Base-by-base conservation (phyloP, 30 jellyfish, hydroid and myxozoan species). In the Chrysaora quinquecirrha region DNA sequence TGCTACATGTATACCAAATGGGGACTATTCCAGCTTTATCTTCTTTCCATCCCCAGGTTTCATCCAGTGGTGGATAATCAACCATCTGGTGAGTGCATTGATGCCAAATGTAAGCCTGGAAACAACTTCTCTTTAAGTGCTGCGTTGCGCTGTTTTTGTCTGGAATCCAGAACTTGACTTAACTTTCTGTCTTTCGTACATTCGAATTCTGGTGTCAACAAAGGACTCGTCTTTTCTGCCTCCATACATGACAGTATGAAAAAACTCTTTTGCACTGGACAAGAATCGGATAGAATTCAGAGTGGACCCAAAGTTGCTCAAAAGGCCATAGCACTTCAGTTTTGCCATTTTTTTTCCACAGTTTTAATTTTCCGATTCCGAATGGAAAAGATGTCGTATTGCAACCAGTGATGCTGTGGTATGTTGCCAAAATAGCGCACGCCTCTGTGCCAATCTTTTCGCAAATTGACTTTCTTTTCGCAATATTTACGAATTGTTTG, bases 181-280 rank as follows among this genome's bases (percentile, higher is more conserved):
- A 64, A 77, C 89, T 77, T 77, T 77, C 70, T 77, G 89, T 10
- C 70, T 77, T 77, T 77, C 34, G 80, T 77, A 77, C 89, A 77
- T 77, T 31, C 80, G 80, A 58, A 64, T 30, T 38, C 69, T 34
- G 21, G 89, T 64, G 34, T 62, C 89, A 32, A 38, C 50, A 30
- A 35, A 50, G 80, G 34, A 29, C 52, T 64, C 89, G 29, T 77
- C 63, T 16, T 61, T 77, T 76, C 32, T 33, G 67, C 89, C 89
- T 19, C 46, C 29, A 34, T 56, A 76, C 71, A 76, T 31, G 70
- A 76, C 68, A 31, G 67, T 54, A 30, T 54, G 49, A 76, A 76
- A 76, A 80, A 77, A 58, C 80, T 77, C 80, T 49, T 77, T 77
- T 4, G 80, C 89, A 33, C 63, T 64, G 28, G 54, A 32, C 50